phyloP scores from a whole-genome alignment of 1,140 invertebrate genomes.

The Drosophila pectinifera region DNA sequence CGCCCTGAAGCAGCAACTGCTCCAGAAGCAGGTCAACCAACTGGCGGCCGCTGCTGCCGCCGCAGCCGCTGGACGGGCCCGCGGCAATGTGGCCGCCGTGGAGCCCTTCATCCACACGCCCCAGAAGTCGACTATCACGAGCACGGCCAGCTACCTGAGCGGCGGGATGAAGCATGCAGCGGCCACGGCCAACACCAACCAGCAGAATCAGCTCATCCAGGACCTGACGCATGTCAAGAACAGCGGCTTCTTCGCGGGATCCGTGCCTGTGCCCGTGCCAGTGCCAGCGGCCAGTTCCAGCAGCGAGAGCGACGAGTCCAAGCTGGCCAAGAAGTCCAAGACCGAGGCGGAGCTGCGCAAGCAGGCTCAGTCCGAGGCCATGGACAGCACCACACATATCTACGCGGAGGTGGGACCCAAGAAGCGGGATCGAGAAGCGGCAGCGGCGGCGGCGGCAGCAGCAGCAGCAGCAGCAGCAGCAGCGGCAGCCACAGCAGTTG shows the following conservation, averaged over 20 bases:
- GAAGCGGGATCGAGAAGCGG: slow-evolving; percentile 72
- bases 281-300: slow-evolving; percentile 27
- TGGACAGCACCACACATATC: slow-evolving; percentile 80
- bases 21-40: slow-evolving; percentile 80
- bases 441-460: slow-evolving; percentile 65
- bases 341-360: slow-evolving; percentile 57
- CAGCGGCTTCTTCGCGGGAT: slow-evolving; percentile 54
- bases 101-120: slow-evolving; percentile 95
- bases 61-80: slow-evolving; percentile 66
- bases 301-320: slow-evolving; percentile 82
- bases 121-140: slow-evolving; percentile 85
- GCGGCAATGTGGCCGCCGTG: slow-evolving; percentile 92
- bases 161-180: slow-evolving; percentile 76
- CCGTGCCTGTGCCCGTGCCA: slow-evolving; percentile 31
- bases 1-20: slow-evolving; percentile 74
- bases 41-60: slow-evolving; percentile 69
- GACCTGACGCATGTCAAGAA: slow-evolving; percentile 77
- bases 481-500: slow-evolving; percentile 53
- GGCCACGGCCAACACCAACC: slow-evolving; percentile 77
- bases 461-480: slow-evolving; percentile 54
- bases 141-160: slow-evolving; percentile 65
- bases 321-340: slow-evolving; percentile 78
- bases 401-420: slow-evolving; percentile 81
- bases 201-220: slow-evolving; percentile 82
- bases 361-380: slow-evolving; percentile 63